These are phyloP conservation scores for Struthidea cinerea DNA, from an alignment of 2,113 vertebrate genomes.

Conservation along the genomic window DNA sequence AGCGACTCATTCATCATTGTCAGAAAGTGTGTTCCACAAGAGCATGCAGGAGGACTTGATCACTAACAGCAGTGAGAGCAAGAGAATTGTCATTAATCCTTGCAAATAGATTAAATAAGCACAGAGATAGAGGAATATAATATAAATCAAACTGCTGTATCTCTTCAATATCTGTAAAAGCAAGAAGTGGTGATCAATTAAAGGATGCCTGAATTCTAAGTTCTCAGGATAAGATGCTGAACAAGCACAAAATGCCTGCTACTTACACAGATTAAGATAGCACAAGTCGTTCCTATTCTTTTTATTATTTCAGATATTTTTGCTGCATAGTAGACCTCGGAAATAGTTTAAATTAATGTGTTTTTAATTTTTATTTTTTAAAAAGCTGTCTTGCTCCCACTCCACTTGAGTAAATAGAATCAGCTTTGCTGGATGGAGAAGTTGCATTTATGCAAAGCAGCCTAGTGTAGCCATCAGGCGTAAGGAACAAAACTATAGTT, in stretches of 20 bases:
- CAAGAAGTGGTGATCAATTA: slow-evolving; percentile 18
- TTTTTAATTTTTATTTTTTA: neutral
- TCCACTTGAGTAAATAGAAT: neutral
- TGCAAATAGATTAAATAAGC: slow-evolving; percentile 8
- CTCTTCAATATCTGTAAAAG: neutral
- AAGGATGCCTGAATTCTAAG: neutral
- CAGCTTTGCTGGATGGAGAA: neutral
- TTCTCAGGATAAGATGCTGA: neutral
- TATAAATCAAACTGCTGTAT: slow-evolving; percentile 39
- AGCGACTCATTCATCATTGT: neutral
- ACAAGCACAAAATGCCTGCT: neutral
- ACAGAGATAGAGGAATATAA: slow-evolving; percentile 24
- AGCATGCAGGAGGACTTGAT: neutral
- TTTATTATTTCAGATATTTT: neutral
- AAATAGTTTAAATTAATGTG: neutral
- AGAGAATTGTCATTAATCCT: slow-evolving; percentile 41
- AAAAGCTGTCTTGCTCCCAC: neutral
- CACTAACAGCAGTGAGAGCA: neutral
- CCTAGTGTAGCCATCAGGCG: neutral
- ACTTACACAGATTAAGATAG: neutral
- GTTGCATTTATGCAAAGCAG: neutral
- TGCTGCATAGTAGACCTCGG: neutral
- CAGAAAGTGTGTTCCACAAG: neutral
- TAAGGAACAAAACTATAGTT: neutral
- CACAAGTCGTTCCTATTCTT: neutral